These are phyloP conservation scores for Philopotamus ludificatus DNA, from an alignment of 1,140 invertebrate genomes.

Conservation along the genomic window DNA sequence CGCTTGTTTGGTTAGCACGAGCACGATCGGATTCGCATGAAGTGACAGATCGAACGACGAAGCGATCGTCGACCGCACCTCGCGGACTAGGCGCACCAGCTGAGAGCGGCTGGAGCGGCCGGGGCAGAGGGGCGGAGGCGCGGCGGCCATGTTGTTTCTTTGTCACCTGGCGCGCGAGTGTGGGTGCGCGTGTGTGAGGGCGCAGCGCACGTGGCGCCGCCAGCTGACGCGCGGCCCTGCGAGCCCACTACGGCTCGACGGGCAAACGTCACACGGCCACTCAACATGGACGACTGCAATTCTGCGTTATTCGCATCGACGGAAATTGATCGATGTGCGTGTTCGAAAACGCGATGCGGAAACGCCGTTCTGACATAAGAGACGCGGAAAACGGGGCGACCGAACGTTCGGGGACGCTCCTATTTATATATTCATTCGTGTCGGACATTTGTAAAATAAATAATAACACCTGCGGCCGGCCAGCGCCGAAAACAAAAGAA, in stretches of 20 bases:
- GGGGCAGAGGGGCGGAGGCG: conserved; percentile 21
- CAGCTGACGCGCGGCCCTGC: background rate
- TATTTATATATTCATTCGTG: no score
- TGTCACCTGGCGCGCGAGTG: conserved; percentile 12
- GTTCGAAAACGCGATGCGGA: conserved; percentile 1
- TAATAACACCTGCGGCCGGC: no score
- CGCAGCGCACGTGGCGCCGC: no score
- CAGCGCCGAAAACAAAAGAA: no score
- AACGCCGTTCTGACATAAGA: background rate
- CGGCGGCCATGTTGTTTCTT: conserved; percentile 39
- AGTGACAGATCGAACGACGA: background rate
- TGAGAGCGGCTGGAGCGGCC: no score
- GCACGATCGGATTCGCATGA: no score
- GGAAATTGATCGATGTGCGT: background rate
- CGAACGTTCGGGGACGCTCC: no score
- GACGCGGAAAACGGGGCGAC: background rate
- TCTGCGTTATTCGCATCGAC: no score
- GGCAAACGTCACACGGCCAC: background rate
- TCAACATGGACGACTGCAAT: no score
- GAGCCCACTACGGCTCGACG: background rate
- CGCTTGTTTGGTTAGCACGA: no score
- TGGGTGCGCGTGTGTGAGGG: background rate
- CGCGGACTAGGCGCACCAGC: no score
- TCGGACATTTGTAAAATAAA: no score
- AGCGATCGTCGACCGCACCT: background rate